These are phyloP conservation scores for Amphipyra tragopoginis DNA, from an alignment of 2,888 invertebrate genomes.

Conservation along the genomic window DNA sequence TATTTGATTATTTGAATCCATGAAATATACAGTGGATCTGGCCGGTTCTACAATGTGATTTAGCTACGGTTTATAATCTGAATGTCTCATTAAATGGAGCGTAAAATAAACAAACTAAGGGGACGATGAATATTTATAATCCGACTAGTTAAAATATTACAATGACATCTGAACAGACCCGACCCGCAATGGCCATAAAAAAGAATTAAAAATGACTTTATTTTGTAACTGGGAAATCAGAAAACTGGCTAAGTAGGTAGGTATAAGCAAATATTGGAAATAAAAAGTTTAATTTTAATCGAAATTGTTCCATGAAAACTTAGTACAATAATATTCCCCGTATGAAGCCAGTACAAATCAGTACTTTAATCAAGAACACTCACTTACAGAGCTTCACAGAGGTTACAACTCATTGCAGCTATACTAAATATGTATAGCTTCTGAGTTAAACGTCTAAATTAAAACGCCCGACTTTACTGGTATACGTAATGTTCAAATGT, in stretches of 20 bases:
- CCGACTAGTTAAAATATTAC: slow-evolving; percentile 41
- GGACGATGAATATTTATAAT: slow-evolving; percentile 47
- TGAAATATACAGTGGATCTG: slow-evolving; percentile 42
- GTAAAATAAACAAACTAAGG: slow-evolving; percentile 50
- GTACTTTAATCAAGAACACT: slow-evolving; percentile 39
- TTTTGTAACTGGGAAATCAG: slow-evolving; percentile 39
- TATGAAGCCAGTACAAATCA: slow-evolving; percentile 20
- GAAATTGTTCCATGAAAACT: no score
- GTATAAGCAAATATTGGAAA: slow-evolving; percentile 3
- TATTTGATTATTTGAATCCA: slow-evolving; percentile 57
- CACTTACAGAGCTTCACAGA: slow-evolving; percentile 27
- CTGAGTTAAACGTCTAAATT: slow-evolving; percentile 34
- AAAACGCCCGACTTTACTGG: slow-evolving; percentile 45
- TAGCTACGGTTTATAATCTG: slow-evolving; percentile 45
- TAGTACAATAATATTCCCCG: background rate
- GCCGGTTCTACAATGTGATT: slow-evolving; percentile 42
- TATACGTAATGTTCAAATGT: slow-evolving; percentile 61
- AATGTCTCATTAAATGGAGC: slow-evolving; percentile 34
- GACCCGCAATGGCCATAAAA: slow-evolving; percentile 46
- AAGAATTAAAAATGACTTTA: slow-evolving; percentile 37
- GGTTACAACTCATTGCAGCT: slow-evolving; percentile 18
- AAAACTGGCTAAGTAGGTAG: no score
- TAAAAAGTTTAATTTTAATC: slow-evolving; percentile 6
- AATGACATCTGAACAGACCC: slow-evolving; percentile 24
- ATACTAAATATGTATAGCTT: slow-evolving; percentile 32